These are phyloP conservation scores for Aricia artaxerxes DNA, from an alignment of 2,888 invertebrate species.

Conservation along the genomic window DNA sequence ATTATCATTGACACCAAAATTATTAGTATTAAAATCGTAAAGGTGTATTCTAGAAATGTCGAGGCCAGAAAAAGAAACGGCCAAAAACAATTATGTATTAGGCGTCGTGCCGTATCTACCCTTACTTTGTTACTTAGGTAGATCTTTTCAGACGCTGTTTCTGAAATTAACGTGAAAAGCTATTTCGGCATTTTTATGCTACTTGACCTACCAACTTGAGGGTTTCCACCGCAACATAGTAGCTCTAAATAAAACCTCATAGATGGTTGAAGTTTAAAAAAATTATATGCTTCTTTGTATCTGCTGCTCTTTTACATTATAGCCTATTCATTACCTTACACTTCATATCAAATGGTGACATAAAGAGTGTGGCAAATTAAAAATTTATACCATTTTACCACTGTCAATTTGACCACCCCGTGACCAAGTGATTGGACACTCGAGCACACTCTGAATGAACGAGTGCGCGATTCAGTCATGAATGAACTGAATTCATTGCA, in stretches of 20 bases:
- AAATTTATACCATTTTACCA: background rate
- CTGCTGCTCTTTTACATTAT: background rate
- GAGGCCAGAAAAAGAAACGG: too few relatives aligned
- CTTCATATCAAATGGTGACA: background rate
- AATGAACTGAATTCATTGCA: slow-evolving; percentile 18
- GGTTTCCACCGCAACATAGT: background rate
- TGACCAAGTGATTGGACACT: slow-evolving; percentile 24
- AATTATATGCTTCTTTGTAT: background rate
- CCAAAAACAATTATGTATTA: too few relatives aligned
- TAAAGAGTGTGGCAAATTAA: background rate
- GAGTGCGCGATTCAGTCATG: slow-evolving; percentile 16
- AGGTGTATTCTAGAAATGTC: too few relatives aligned
- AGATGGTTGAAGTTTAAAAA: background rate
- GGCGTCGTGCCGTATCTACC: too few relatives aligned
- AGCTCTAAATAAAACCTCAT: background rate
- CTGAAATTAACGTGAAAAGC: too few relatives aligned
- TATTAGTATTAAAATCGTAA: too few relatives aligned
- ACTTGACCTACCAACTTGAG: background rate
- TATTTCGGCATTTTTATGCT: background rate
- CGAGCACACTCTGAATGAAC: slow-evolving; percentile 25
- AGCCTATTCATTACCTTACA: background rate
- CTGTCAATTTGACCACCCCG: slow-evolving; percentile 16
- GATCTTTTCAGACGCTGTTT: too few relatives aligned
- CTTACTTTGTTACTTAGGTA: too few relatives aligned
- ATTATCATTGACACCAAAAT: background rate